Evolutionary conservation across 1,140 invertebrate species (phyloP), one percentile per base, ranked within the genome.

Genomic region (Drosophila teissieri): DNA sequence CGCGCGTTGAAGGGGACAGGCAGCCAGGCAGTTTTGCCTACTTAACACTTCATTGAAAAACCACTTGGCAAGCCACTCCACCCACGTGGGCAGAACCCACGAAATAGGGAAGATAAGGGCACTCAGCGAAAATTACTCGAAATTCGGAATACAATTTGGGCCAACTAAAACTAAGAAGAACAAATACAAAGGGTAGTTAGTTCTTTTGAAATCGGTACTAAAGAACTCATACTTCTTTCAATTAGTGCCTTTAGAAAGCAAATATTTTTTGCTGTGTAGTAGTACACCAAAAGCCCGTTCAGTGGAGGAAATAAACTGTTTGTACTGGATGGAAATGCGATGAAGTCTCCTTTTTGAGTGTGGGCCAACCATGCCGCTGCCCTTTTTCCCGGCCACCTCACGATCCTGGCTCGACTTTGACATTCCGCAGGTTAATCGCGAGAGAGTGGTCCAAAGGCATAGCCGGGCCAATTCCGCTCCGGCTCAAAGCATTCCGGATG

Each of bases 1-100:
- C 31, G 8, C 48, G 36, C 31, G 54, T 39, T 39, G 36, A 34
- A 69, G 46, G 36, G 58, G 57, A 54, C 55, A 58, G 60, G 44
- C 60, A 56, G 65, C 69, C 72, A 76, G 73, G 58, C 80, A 74
- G 82, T 74, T 89, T 83, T 60, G 57, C 68, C 73, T 86, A 90
- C 82, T 91, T 91, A 91, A 91, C 88, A 91, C 88, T 91, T 91
- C 89, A 91, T 91, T 91, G 88, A 91, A 91, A 91, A 88, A 76
- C 88, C 88, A 91, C 88, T 91, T 73, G 78, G 85, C 78, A 80
- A 83, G 80, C 80, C 88, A 81, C 77, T 90, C 61, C 68, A 40
- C 49, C 77, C 61, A 60, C 78, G 65, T 73, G 73, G 61, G 76
- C 73, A 44, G 57, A 80, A 54, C 55, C 75, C 54, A 63, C 51